phyloP scores from a whole-genome alignment of 2,888 invertebrate genomes.

The Polyploca ridens region DNA sequence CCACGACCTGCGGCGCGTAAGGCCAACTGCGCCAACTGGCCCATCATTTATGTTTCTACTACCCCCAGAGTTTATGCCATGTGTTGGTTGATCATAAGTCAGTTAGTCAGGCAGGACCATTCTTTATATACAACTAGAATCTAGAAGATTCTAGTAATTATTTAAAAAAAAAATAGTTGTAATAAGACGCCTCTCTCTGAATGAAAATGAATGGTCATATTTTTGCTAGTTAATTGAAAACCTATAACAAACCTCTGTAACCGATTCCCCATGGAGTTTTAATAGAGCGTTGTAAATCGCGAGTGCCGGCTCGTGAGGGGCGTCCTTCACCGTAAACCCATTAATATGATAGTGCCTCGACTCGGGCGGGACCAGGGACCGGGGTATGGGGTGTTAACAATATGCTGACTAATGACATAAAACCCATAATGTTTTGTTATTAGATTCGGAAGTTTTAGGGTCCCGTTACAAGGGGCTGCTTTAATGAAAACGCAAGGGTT shows the following conservation, averaged over 20 bases:
- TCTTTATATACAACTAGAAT: no score
- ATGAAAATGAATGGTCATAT: no score
- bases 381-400: conserved; percentile 53
- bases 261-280: conserved; percentile 1
- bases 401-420: conserved; percentile 65
- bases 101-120: no score
- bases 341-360: conserved; percentile 15
- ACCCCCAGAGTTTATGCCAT: no score
- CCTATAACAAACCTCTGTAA: background rate
- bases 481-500: background rate
- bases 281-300: conserved; percentile 11
- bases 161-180: no score
- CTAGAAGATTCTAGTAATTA: no score
- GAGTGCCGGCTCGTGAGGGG: conserved; percentile 13
- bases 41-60: no score
- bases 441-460: conserved; percentile 23
- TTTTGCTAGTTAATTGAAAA: background rate
- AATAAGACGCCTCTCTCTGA: no score
- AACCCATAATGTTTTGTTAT: conserved; percentile 28
- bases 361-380: background rate
- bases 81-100: no score
- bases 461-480: conserved; percentile 12
- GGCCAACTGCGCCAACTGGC: no score
- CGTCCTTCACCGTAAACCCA: conserved; percentile 17
- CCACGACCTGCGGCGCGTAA: no score